These are phyloP conservation scores for Leptopilina myrica DNA, from an alignment of 2,888 invertebrate species.

Conservation along the genomic window DNA sequence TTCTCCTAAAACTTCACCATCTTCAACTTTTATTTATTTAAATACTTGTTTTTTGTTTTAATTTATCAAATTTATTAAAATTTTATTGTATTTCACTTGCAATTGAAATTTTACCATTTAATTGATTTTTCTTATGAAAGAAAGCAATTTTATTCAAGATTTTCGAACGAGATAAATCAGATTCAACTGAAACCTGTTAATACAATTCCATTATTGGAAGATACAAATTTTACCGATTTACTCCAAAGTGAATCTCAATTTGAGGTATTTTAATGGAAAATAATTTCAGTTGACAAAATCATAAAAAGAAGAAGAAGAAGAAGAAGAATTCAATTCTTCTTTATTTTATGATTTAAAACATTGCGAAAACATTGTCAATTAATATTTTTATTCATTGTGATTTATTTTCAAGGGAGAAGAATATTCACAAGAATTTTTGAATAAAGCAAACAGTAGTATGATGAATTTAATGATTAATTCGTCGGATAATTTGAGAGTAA, in stretches of 20 bases:
- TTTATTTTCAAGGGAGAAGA: constrained; percentile 14
- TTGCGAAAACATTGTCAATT: not conserved
- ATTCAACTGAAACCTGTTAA: constrained; percentile 20
- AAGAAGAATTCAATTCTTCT: not conserved
- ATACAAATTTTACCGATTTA: not conserved
- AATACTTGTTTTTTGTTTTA: not conserved
- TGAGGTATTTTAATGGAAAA: constrained; percentile 13
- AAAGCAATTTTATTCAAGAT: not conserved
- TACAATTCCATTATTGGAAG: not conserved
- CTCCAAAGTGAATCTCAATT: not conserved
- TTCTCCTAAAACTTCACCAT: not conserved
- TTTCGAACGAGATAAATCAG: constrained; percentile 21
- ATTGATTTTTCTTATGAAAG: no score
- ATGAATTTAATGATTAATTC: constrained; percentile 10
- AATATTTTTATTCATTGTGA: not conserved
- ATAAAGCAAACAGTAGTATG: constrained; percentile 6
- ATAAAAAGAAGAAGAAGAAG: no score
- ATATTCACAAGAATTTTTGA: not conserved
- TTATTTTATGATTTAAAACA: not conserved
- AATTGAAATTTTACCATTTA: no score
- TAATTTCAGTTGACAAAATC: no score
- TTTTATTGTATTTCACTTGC: not conserved
- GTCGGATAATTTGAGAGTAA: not conserved
- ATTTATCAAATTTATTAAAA: not conserved
- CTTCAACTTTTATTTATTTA: not conserved